These are phyloP conservation scores for Drosophila arawakana DNA, from an alignment of 1,140 invertebrate species.

Conservation along the genomic window DNA sequence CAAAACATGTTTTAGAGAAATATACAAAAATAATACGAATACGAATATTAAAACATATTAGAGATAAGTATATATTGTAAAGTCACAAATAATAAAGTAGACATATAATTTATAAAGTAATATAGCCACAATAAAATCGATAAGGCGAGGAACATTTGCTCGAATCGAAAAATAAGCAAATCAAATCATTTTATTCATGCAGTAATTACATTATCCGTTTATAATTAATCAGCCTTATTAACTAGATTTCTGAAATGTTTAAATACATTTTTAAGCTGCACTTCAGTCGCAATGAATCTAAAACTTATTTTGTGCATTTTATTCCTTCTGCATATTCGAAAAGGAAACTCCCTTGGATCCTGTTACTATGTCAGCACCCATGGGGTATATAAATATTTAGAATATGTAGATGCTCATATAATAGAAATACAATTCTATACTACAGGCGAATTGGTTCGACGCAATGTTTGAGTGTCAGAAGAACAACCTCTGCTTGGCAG, in stretches of 20 bases:
- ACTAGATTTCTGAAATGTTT: neutral
- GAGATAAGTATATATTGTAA: too few relatives aligned
- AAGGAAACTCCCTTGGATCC: slow-evolving; percentile 2
- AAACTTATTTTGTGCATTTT: neutral
- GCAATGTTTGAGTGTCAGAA: slow-evolving; percentile 31
- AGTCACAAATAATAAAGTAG: too few relatives aligned
- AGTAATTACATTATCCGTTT: neutral
- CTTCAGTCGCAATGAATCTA: slow-evolving; percentile 16
- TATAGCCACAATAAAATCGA: neutral
- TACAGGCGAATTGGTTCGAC: slow-evolving; percentile 32
- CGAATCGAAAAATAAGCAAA: neutral
- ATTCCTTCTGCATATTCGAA: neutral
- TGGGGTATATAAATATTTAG: slow-evolving; percentile 8
- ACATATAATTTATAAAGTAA: too few relatives aligned
- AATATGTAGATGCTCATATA: neutral
- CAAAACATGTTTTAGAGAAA: too few relatives aligned
- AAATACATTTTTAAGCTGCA: neutral
- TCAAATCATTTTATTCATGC: neutral
- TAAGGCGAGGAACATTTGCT: too few relatives aligned
- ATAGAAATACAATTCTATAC: neutral
- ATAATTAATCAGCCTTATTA: neutral
- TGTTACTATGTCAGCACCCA: slow-evolving; percentile 39
- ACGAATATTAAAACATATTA: neutral
- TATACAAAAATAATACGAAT: too few relatives aligned
- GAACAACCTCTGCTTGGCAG: slow-evolving; percentile 35